phyloP scores from a whole-genome alignment of 2,113 vertebrate species.

The Pterocles gutturalis region DNA sequence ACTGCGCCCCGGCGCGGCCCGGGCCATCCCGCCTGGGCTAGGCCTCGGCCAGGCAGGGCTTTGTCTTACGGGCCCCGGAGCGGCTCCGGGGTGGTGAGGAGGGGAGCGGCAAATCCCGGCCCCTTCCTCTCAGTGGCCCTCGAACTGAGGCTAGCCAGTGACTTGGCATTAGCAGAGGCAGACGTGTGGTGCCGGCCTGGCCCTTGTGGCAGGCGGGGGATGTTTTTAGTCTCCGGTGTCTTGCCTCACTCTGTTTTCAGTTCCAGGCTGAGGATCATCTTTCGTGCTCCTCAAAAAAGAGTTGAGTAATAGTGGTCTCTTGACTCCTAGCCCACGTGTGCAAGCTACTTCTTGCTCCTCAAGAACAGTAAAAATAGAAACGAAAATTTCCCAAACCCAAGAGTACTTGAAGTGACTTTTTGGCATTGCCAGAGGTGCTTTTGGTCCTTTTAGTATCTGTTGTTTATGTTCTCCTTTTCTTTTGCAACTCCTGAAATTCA shows the following conservation, averaged over 20 bases:
- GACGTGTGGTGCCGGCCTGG: background rate
- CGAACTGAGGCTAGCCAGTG: background rate
- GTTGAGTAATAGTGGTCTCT: background rate
- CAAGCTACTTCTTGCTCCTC: background rate
- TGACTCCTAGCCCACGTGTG: fast-evolving
- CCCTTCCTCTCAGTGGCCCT: background rate
- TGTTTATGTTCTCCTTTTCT: background rate
- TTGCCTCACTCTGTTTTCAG: background rate
- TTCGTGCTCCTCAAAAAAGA: background rate
- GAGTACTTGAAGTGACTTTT: background rate
- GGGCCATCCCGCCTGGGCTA: background rate
- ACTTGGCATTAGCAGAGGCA: background rate
- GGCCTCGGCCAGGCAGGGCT: background rate
- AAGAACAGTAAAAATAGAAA: background rate
- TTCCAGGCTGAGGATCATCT: background rate
- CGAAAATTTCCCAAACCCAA: background rate
- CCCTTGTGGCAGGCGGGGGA: background rate
- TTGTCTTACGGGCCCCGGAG: background rate
- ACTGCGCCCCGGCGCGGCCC: too few relatives aligned
- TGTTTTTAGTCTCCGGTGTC: background rate
- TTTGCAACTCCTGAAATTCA: background rate
- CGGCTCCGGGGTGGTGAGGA: too few relatives aligned
- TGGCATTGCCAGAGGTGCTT: background rate
- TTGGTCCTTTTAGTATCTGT: fast-evolving
- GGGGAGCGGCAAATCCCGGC: background rate